Percentiles rank a stretch among this genome's conserved stretches.
Evolutionary conservation across 2,888 invertebrate genomes (phyloP).

Genomic region (Pimpla rufipes): DNA sequence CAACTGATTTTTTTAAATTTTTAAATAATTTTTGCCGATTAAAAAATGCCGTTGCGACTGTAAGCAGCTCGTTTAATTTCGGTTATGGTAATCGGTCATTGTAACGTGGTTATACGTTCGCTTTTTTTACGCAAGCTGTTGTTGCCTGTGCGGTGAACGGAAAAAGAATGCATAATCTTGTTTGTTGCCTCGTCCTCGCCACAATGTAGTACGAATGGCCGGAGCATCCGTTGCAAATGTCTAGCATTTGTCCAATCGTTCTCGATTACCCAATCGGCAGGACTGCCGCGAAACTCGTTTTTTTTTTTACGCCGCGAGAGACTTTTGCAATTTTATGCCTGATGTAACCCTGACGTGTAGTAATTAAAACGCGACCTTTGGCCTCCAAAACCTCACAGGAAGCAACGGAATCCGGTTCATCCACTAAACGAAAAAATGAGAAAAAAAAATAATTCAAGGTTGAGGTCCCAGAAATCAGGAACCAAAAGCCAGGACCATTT

Average conservation of each 20-base stretch:
- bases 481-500: too few species aligned
- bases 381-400: not conserved
- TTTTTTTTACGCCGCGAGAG: not conserved
- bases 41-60: not conserved
- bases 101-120: not conserved
- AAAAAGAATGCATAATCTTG: slow-evolving; percentile 20
- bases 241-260: slow-evolving; percentile 1
- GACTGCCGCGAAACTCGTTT: not conserved
- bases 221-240: not conserved
- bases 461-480: too few species aligned
- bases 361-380: not conserved
- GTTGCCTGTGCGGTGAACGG: not conserved
- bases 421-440: too few species aligned
- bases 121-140: not conserved
- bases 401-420: not conserved
- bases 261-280: not conserved
- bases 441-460: too few species aligned
- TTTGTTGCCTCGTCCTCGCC: slow-evolving; percentile 15
- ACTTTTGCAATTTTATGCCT: not conserved
- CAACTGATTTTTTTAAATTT: too few species aligned
- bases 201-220: not conserved
- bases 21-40: not conserved
- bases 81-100: not conserved
- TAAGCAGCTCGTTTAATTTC: not conserved
- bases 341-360: not conserved